phyloP scores from a whole-genome alignment of 2,113 vertebrate species.

The Pica pica region DNA sequence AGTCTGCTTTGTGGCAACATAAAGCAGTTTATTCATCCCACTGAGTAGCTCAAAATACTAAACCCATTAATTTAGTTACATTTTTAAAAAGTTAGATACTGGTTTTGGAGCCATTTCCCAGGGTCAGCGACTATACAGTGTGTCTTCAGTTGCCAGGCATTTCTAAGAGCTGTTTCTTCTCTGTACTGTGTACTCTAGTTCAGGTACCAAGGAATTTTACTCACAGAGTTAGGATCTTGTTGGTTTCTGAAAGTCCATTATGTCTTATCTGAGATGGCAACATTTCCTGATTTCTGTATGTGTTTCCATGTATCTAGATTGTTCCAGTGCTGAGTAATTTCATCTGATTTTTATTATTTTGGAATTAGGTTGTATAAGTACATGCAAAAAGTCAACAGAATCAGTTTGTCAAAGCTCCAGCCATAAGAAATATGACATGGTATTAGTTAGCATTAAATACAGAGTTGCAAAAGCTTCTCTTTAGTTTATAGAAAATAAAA shows the following conservation, averaged over 20 bases:
- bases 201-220: constrained; percentile 9
- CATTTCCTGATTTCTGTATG: background rate
- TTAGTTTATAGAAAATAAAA: background rate
- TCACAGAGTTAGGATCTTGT: background rate
- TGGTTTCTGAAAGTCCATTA: background rate
- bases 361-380: background rate
- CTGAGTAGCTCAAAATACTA: background rate
- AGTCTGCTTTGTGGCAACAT: background rate
- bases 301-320: background rate
- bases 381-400: background rate
- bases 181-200: background rate
- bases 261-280: background rate
- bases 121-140: background rate
- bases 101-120: background rate
- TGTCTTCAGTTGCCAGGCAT: constrained; percentile 37
- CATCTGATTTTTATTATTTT: background rate
- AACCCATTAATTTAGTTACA: background rate
- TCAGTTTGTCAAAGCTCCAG: background rate
- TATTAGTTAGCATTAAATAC: background rate
- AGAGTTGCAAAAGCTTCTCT: background rate
- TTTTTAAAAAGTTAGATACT: background rate
- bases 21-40: background rate
- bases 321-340: background rate
- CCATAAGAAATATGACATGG: background rate
- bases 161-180: constrained; percentile 58